Evolutionary conservation across 2,797 vertebrate genomes (phyloP).

Genomic region (Siniperca obscura): DNA sequence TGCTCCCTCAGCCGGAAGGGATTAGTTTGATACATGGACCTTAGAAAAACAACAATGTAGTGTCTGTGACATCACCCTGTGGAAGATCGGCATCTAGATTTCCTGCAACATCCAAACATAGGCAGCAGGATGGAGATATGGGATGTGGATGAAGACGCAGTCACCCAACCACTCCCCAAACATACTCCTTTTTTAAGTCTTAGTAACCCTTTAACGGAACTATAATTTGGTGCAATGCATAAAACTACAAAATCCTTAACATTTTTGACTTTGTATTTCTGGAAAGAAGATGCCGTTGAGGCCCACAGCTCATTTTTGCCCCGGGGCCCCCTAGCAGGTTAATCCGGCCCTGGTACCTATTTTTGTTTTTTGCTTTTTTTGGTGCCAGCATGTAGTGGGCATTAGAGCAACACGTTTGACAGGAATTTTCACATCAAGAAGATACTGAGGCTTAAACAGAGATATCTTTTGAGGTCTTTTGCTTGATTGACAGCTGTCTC

Average conservation of each 20-base stretch:
- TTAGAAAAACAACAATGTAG: conserved; percentile 16
- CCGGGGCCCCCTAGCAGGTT: background rate
- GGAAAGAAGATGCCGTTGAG: background rate
- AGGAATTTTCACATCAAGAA: background rate
- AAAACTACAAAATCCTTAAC: background rate
- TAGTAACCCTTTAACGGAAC: background rate
- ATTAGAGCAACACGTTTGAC: background rate
- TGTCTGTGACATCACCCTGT: conserved; percentile 32
- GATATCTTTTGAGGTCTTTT: background rate
- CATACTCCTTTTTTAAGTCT: background rate
- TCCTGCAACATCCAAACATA: background rate
- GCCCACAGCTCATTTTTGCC: background rate
- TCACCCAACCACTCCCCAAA: background rate
- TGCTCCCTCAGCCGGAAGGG: background rate
- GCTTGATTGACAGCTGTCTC: background rate
- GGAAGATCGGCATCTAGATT: background rate
- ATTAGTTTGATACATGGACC: background rate
- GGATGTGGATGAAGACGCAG: background rate
- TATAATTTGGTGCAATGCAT: background rate
- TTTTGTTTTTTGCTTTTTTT: background rate
- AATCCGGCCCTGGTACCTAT: background rate
- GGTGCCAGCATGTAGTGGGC: background rate
- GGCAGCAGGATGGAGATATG: background rate
- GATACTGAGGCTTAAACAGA: background rate
- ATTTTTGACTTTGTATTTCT: background rate